Percentiles rank a stretch among this genome's conserved stretches.
These are phyloP conservation scores for Pangasius larnaudii DNA, from an alignment of 2,797 vertebrate genomes.

Conservation along the genomic window DNA sequence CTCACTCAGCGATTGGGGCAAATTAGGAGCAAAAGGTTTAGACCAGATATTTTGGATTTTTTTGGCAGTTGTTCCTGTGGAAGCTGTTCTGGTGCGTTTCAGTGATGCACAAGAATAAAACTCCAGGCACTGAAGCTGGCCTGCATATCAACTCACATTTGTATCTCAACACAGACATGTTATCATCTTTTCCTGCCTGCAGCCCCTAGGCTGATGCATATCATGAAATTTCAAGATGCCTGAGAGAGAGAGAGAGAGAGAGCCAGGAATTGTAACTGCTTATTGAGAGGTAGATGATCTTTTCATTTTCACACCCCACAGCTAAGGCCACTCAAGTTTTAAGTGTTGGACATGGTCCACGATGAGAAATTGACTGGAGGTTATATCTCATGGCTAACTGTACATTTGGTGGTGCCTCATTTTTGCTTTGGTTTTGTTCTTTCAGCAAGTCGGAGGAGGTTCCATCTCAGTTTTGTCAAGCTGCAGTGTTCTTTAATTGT, in stretches of 20 bases:
- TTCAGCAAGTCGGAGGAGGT: not conserved
- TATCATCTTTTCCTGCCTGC: conserved; percentile 3
- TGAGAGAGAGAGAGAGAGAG: conserved; percentile 19
- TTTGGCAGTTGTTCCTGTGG: not conserved
- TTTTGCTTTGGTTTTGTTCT: not conserved
- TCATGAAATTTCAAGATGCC: conserved; percentile 40
- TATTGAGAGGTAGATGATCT: conserved; percentile 26
- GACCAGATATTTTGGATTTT: not conserved
- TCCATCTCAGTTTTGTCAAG: not conserved
- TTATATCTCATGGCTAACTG: conserved; percentile 3
- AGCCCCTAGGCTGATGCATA: conserved; percentile 8
- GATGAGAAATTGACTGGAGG: conserved; percentile 7
- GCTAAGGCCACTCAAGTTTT: not conserved
- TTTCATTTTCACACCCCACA: conserved; percentile 18
- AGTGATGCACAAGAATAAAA: conserved; percentile 3
- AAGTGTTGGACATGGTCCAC: not conserved
- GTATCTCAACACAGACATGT: conserved; percentile 10
- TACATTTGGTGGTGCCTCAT: conserved; percentile 19
- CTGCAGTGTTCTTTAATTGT: not conserved
- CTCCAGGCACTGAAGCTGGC: not conserved
- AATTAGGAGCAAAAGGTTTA: not conserved
- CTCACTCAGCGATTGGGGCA: not conserved
- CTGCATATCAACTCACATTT: conserved; percentile 15
- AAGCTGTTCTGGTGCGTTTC: not conserved
- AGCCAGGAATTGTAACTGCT: conserved; percentile 24